A percentile compares a stretch with the other conserved stretches of the same genome.
Evolutionary conservation across 2,888 invertebrate species (phyloP).

Genomic region (Norana najaformis): DNA sequence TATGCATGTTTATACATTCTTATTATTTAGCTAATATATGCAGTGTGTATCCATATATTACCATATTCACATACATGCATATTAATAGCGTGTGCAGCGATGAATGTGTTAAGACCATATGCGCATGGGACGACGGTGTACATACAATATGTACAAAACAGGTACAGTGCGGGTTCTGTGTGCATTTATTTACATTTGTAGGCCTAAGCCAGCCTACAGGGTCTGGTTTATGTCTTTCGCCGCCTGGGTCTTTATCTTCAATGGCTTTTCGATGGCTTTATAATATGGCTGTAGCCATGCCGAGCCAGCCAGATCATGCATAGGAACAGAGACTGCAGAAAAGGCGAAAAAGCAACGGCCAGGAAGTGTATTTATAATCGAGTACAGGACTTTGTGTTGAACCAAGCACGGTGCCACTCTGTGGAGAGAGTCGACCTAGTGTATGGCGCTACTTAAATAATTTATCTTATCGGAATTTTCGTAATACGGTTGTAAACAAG

Average conservation of each 20-base stretch:
- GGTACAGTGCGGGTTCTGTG: no score
- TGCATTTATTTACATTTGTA: no score
- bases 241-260: neutral
- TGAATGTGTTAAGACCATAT: no score
- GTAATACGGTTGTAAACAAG: neutral
- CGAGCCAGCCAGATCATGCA: neutral
- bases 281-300: conserved; percentile 5
- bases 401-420: no score
- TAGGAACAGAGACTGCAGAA: neutral
- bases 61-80: no score
- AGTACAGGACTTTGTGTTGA: neutral
- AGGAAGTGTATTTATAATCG: neutral
- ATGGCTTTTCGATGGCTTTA: neutral
- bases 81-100: no score
- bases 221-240: neutral
- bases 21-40: no score
- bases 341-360: neutral
- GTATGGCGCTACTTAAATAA: neutral
- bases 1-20: no score
- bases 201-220: no score
- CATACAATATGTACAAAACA: no score
- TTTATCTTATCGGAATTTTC: neutral
- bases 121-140: no score
- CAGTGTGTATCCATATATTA: no score
- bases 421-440: neutral